phyloP scores from a whole-genome alignment of 2,888 invertebrate genomes.

The Clunio marinus region DNA sequence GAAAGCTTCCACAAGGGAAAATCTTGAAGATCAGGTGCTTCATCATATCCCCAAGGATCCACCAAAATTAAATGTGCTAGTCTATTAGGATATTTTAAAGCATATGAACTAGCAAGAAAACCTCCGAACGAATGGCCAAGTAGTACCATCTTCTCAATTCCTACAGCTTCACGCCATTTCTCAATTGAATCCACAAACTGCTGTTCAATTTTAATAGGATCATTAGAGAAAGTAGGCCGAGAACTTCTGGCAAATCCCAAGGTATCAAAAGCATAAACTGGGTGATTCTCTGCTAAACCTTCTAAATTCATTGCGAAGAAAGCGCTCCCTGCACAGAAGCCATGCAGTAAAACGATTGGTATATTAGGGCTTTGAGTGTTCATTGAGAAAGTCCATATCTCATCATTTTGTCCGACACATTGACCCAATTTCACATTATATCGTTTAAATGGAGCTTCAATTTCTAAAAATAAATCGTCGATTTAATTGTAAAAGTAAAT shows the following conservation, averaged over 20 bases:
- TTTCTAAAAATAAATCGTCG: constrained; percentile 7
- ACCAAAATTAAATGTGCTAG: constrained; percentile 89
- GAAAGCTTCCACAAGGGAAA: constrained; percentile 27
- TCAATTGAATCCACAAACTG: constrained; percentile 90
- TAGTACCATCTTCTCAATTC: constrained; percentile 78
- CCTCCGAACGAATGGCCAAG: constrained; percentile 95
- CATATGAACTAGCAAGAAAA: constrained; percentile 86
- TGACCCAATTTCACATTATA: constrained; percentile 49
- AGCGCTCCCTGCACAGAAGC: constrained; percentile 89
- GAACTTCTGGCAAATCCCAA: constrained; percentile 94
- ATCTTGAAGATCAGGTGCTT: constrained; percentile 52
- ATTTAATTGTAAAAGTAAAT: no score
- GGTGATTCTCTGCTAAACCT: constrained; percentile 68
- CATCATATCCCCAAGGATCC: constrained; percentile 84
- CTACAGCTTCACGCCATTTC: constrained; percentile 89
- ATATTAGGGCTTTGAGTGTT: constrained; percentile 62
- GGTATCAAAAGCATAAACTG: constrained; percentile 87
- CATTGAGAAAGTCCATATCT: constrained; percentile 64
- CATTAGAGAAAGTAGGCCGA: constrained; percentile 74
- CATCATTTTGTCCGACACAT: constrained; percentile 58
- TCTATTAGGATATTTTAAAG: constrained; percentile 76
- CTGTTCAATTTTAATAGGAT: constrained; percentile 75
- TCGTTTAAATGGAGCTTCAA: constrained; percentile 12
- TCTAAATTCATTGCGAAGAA: constrained; percentile 93
- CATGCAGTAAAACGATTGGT: constrained; percentile 90